Conservation (phyloP, 1,140 invertebrate species). For the Araneus ventricosus region DNA sequence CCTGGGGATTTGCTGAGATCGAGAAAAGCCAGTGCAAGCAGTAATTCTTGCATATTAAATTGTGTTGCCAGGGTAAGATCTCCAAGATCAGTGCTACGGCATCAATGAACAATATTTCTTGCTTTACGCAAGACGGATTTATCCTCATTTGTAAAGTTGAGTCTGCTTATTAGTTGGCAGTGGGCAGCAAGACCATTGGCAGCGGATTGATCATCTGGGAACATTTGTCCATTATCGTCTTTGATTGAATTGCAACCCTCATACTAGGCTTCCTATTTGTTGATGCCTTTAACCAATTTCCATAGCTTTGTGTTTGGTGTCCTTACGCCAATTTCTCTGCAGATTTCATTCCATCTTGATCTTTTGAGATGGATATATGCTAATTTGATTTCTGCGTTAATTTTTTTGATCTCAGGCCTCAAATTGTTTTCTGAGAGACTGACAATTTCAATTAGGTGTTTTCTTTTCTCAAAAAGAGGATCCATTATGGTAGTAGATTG, state of each 20-base stretch:
- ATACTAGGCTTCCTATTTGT: background rate
- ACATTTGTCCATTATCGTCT: constrained; percentile 26
- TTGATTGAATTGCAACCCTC: constrained; percentile 30
- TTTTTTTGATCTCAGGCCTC: no score
- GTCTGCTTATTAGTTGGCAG: background rate
- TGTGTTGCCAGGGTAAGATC: background rate
- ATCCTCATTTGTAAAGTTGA: background rate
- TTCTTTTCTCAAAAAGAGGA: constrained; percentile 40
- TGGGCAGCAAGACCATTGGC: background rate
- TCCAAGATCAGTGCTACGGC: constrained; percentile 10
- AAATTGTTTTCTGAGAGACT: background rate
- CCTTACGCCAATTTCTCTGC: background rate
- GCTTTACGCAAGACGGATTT: background rate
- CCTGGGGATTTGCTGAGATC: background rate
- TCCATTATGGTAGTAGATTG: background rate
- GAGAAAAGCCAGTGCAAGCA: background rate
- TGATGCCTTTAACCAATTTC: constrained; percentile 20
- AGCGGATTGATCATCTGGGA: background rate
- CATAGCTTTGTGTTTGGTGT: constrained; percentile 26
- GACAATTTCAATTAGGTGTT: no score
- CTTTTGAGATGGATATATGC: constrained; percentile 4
- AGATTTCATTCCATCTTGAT: constrained; percentile 9
- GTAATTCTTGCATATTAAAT: background rate
- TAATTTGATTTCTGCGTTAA: constrained; percentile 44
- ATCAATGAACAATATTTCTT: constrained; percentile 41